phyloP scores from a whole-genome alignment of 1,140 invertebrate genomes.

The Drosophila nannoptera region DNA sequence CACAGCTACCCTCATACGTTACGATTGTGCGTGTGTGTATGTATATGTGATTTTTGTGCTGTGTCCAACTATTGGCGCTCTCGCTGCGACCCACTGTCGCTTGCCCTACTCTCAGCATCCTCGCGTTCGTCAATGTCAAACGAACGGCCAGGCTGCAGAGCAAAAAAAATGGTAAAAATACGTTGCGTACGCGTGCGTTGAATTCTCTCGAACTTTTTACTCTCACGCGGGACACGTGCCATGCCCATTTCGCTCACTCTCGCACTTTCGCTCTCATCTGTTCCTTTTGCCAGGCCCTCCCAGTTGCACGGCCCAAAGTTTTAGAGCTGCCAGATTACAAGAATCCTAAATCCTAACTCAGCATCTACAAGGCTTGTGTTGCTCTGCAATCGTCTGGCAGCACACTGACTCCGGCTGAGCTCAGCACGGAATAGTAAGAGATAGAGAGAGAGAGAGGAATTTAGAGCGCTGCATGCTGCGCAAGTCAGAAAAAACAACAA shows the following conservation, averaged over 20 bases:
- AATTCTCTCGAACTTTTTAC: background rate
- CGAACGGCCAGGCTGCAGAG: constrained; percentile 5
- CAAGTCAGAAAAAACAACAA: constrained; percentile 14
- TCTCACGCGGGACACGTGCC: constrained; percentile 4
- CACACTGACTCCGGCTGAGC: constrained; percentile 1
- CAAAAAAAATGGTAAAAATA: constrained; percentile 31
- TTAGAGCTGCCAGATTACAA: constrained; percentile 38
- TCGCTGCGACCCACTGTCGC: background rate
- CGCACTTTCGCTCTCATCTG: constrained; percentile 10
- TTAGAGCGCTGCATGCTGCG: constrained; percentile 3
- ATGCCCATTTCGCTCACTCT: constrained; percentile 8
- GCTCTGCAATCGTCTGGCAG: constrained; percentile 13
- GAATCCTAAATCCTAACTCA: background rate
- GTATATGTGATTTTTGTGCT: constrained; percentile 16
- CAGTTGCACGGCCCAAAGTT: constrained; percentile 22
- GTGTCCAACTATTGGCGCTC: background rate
- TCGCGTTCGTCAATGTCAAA: constrained; percentile 62
- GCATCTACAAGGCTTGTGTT: background rate
- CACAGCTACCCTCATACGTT: constrained; percentile 18
- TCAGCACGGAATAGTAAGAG: background rate
- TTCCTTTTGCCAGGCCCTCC: constrained; percentile 4
- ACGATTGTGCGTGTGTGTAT: background rate
- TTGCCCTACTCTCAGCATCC: constrained; percentile 5
- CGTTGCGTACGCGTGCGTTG: constrained; percentile 53
- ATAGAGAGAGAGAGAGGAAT: background rate